Conservation (phyloP, 2,113 vertebrate genomes). For the rat (Rattus norvegicus) region DNA sequence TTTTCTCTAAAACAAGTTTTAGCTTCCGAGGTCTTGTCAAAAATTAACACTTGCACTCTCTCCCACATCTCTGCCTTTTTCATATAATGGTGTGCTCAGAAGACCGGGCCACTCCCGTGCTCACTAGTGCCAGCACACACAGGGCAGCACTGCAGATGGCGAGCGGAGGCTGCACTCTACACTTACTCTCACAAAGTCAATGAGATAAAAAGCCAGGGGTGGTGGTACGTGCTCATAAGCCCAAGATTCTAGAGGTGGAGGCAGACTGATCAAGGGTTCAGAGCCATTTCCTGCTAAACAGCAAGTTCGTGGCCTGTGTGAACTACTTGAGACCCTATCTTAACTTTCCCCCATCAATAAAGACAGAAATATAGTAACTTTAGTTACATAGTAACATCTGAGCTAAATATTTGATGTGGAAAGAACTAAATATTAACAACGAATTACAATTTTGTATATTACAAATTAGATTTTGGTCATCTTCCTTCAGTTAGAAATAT, state of each 20-base stretch:
- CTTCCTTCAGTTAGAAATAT: not conserved
- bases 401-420: slow-evolving; percentile 1
- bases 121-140: not conserved
- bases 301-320: not conserved
- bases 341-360: not conserved
- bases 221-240: not conserved
- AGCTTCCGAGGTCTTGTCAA: not conserved
- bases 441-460: not conserved
- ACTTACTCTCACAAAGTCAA: not conserved
- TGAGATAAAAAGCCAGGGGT: not conserved
- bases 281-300: not conserved
- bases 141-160: too few species aligned
- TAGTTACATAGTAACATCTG: not conserved
- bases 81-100: not conserved
- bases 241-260: not conserved
- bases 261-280: not conserved
- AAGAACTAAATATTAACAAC: slow-evolving; percentile 9
- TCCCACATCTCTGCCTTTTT: not conserved
- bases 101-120: not conserved
- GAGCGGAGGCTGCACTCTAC: not conserved
- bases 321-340: not conserved
- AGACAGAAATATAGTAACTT: not conserved
- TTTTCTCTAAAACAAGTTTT: slow-evolving; percentile 9
- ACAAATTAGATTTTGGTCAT: not conserved
- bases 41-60: not conserved